Evolutionary conservation across 2,113 vertebrate genomes (phyloP).

Genomic region (Otolemur garnettii): DNA sequence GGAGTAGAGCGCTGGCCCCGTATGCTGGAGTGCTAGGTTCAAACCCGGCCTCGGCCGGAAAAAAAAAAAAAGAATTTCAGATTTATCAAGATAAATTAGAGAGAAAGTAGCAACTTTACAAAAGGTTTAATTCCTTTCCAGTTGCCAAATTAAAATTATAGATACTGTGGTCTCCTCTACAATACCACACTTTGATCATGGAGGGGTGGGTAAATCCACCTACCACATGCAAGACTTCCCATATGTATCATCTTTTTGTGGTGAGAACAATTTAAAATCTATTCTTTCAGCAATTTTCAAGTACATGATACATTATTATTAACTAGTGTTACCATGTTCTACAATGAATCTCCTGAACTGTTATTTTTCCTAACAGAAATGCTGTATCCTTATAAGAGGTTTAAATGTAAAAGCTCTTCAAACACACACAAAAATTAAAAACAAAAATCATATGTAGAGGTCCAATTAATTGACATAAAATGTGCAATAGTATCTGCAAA

Average conservation of each 20-base stretch:
- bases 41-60: no score
- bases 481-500: background rate
- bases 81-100: background rate
- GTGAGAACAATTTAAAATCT: background rate
- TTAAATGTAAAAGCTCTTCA: background rate
- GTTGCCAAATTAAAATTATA: background rate
- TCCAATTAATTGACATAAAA: slow-evolving; percentile 2
- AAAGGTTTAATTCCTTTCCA: background rate
- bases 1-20: no score
- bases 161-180: background rate
- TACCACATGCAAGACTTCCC: background rate
- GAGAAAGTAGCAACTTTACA: background rate
- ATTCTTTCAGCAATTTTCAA: background rate
- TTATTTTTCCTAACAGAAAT: background rate
- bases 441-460: background rate
- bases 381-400: background rate
- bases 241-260: background rate
- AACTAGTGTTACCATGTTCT: background rate
- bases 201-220: background rate
- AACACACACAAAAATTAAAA: background rate
- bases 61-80: background rate
- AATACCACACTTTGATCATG: background rate
- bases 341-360: background rate
- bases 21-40: no score
- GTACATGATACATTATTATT: background rate